These are phyloP conservation scores for Artibeus lituratus DNA, from an alignment of 2,797 vertebrate genomes.

Conservation along the genomic window DNA sequence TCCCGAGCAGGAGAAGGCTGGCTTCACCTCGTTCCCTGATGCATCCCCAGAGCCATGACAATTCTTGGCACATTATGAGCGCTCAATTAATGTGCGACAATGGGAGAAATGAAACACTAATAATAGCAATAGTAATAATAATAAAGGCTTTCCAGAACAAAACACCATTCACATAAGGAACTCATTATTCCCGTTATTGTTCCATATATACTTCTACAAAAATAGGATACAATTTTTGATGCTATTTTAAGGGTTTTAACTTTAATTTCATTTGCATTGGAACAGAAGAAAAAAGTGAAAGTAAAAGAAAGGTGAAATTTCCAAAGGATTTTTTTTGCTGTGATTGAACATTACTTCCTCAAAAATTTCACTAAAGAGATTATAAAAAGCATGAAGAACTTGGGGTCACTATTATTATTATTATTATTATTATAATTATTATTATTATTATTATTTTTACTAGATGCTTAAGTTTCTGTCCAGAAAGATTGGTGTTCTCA, in stretches of 20 bases:
- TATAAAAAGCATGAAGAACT: background rate
- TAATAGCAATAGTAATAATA: background rate
- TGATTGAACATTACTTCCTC: background rate
- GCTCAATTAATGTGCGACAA: background rate
- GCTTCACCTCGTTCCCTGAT: background rate
- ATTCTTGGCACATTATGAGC: background rate
- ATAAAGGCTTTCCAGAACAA: background rate
- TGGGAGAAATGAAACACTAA: background rate
- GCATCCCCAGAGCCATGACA: background rate
- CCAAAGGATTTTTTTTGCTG: background rate
- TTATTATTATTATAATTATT: background rate
- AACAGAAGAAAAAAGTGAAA: constrained; percentile 14
- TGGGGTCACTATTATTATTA: background rate
- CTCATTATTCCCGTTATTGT: background rate
- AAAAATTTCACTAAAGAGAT: background rate
- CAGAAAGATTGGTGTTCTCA: background rate
- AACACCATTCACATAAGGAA: background rate
- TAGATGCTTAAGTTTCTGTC: background rate
- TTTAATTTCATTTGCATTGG: constrained; percentile 1
- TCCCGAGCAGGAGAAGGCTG: background rate
- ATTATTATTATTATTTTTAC: too few relatives aligned
- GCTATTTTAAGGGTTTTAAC: background rate
- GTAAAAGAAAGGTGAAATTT: background rate
- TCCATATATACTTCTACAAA: background rate
- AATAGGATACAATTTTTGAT: background rate